phyloP scores from a whole-genome alignment of 2,888 invertebrate species.

The Graphium colonna region DNA sequence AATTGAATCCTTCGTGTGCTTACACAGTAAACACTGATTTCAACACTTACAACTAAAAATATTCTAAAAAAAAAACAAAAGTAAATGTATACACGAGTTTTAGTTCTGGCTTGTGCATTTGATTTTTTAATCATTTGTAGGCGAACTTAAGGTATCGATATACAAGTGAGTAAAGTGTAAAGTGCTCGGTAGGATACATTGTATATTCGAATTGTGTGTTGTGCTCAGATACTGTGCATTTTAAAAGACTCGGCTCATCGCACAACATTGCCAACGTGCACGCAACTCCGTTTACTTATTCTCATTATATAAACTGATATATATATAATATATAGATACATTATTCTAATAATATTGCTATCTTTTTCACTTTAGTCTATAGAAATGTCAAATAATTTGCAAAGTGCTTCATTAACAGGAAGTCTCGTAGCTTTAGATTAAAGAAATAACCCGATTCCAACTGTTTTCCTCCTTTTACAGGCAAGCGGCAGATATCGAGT shows the following conservation, averaged over 20 bases:
- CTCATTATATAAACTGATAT: slow-evolving; percentile 77
- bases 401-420: slow-evolving; percentile 40
- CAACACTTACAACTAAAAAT: slow-evolving; percentile 86
- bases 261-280: slow-evolving; percentile 66
- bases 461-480: slow-evolving; percentile 6
- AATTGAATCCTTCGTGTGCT: slow-evolving; percentile 85
- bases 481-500: slow-evolving; percentile 1
- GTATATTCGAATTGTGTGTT: slow-evolving; percentile 49
- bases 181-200: slow-evolving; percentile 47
- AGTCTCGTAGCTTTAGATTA: slow-evolving; percentile 11
- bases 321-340: slow-evolving; percentile 62
- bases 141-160: slow-evolving; percentile 57
- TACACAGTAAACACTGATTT: slow-evolving; percentile 86
- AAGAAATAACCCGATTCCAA: not conserved
- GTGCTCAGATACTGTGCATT: slow-evolving; percentile 75
- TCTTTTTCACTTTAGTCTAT: slow-evolving; percentile 79
- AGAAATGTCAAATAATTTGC: slow-evolving; percentile 66
- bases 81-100: slow-evolving; percentile 62
- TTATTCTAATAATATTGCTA: slow-evolving; percentile 79
- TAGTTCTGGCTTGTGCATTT: slow-evolving; percentile 74
- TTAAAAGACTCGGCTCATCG: slow-evolving; percentile 57
- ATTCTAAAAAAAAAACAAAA: slow-evolving; percentile 81
- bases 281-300: slow-evolving; percentile 61
- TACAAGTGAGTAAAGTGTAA: slow-evolving; percentile 58
- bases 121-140: slow-evolving; percentile 48